phyloP scores from a whole-genome alignment of 2,797 vertebrate genomes.

The Gallinago solitaria region DNA sequence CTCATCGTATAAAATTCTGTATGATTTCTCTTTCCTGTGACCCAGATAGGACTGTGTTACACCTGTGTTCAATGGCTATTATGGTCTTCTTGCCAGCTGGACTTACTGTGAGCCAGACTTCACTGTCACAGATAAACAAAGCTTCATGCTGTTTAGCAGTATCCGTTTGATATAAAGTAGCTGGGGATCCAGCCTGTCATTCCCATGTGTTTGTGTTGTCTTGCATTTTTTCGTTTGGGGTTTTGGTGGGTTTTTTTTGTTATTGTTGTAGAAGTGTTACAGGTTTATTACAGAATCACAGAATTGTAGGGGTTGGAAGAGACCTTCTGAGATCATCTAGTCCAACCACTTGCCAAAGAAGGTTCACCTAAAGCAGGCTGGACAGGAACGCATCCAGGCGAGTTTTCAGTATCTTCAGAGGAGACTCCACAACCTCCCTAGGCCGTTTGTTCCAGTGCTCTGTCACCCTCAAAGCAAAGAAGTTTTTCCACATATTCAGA shows the following conservation, averaged over 20 bases:
- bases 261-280: neutral
- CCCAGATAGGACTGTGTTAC: neutral
- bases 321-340: too few species aligned
- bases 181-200: neutral
- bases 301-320: too few species aligned
- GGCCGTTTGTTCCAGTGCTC: too few species aligned
- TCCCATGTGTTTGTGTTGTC: neutral
- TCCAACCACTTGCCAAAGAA: too few species aligned
- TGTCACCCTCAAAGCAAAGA: too few species aligned
- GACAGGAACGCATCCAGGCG: too few species aligned
- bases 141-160: fast-evolving
- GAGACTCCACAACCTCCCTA: too few species aligned
- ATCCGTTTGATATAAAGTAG: neutral
- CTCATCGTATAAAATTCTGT: neutral
- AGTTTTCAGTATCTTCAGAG: too few species aligned
- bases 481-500: too few species aligned
- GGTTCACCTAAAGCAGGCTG: too few species aligned
- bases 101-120: neutral
- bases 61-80: neutral
- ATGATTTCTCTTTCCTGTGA: neutral
- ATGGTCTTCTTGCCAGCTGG: neutral
- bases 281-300: neutral
- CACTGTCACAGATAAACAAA: neutral
- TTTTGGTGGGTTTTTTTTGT: neutral
- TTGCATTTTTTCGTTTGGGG: neutral